These are phyloP conservation scores for Novumbra hubbsi DNA, from an alignment of 2,797 vertebrate genomes.

Conservation along the genomic window DNA sequence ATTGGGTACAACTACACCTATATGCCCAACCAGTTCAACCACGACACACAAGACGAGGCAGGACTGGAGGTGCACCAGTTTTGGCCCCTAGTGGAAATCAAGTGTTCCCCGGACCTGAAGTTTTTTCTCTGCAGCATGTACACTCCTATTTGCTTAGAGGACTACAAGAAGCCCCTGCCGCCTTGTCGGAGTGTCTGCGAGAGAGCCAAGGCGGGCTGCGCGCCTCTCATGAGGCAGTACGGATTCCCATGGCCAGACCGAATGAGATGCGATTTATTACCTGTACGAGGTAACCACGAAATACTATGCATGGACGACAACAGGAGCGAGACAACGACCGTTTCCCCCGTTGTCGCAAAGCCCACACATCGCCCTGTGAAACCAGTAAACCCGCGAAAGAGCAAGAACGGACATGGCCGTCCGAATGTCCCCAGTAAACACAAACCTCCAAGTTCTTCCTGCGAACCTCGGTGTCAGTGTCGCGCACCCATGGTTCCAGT, in stretches of 20 bases:
- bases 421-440: conserved; percentile 65
- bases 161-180: conserved; percentile 97
- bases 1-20: conserved; percentile 98
- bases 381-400: conserved; percentile 62
- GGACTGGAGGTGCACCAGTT: conserved; percentile 98
- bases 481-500: conserved; percentile 90
- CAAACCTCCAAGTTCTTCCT: conserved; percentile 67
- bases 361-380: conserved; percentile 78
- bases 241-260: conserved; percentile 98
- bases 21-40: conserved; percentile 99
- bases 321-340: conserved; percentile 86
- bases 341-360: conserved; percentile 81
- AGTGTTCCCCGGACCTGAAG: conserved; percentile 91
- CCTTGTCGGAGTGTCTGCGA: conserved; percentile 95
- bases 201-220: conserved; percentile 92
- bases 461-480: conserved; percentile 90
- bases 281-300: conserved; percentile 88
- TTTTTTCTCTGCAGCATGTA: conserved; percentile 99
- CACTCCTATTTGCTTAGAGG: conserved; percentile 95
- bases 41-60: conserved; percentile 98
- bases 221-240: conserved; percentile 97
- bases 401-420: conserved; percentile 53
- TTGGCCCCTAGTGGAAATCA: conserved; percentile 98
- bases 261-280: conserved; percentile 94
- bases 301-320: conserved; percentile 98